Conservation (phyloP, 1,140 invertebrate genomes). For the Aphaenogaster floridana region DNA sequence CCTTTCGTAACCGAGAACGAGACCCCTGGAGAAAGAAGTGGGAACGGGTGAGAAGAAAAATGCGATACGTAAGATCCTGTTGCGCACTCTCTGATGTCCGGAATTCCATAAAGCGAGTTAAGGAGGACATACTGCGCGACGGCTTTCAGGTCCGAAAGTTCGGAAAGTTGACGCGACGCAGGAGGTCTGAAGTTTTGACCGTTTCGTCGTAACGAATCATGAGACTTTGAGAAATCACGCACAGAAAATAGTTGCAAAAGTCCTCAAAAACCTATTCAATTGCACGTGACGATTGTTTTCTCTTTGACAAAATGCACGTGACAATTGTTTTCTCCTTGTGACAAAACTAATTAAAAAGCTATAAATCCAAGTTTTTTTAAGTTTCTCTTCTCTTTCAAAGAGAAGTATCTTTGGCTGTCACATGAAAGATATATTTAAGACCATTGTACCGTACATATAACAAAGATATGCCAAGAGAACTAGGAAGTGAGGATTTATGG, state of each 20-base stretch:
- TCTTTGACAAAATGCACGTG: too few relatives aligned
- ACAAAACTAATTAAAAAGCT: not conserved
- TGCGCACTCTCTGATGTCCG: slow-evolving; percentile 51
- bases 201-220: not conserved
- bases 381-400: not conserved
- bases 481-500: not conserved
- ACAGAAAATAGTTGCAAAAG: slow-evolving; percentile 38
- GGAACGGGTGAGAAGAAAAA: slow-evolving; percentile 31
- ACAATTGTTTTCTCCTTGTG: not conserved
- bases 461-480: not conserved
- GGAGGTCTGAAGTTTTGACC: slow-evolving; percentile 40
- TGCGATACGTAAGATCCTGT: slow-evolving; percentile 64
- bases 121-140: slow-evolving; percentile 57
- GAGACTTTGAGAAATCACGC: not conserved
- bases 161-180: slow-evolving; percentile 29
- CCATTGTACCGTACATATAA: not conserved
- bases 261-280: not conserved
- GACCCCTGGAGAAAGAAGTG: not conserved
- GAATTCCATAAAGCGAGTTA: slow-evolving; percentile 64
- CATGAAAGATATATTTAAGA: not conserved
- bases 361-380: not conserved
- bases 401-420: not conserved
- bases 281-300: not conserved
- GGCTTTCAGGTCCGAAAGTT: slow-evolving; percentile 68
- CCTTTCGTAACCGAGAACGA: slow-evolving; percentile 19